Conservation (phyloP, 2,888 invertebrate genomes). For the Tetrapedia diversipes region DNA sequence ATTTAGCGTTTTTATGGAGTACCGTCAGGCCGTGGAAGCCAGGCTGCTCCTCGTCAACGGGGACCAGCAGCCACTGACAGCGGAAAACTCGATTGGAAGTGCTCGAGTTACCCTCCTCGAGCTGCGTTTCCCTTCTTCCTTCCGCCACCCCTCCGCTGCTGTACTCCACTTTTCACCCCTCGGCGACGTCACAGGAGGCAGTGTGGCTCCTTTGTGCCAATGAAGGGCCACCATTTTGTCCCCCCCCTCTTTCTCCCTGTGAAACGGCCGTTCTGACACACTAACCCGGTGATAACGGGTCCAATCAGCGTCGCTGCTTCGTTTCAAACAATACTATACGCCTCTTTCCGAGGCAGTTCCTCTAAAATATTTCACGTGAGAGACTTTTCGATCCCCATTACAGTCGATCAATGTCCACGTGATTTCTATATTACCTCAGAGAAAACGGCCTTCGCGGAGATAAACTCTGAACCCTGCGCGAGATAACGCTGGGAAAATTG, state of each 20-base stretch:
- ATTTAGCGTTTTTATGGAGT: constrained; percentile 45
- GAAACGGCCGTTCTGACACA: constrained; percentile 71
- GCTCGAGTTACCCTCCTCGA: constrained; percentile 38
- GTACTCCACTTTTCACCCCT: constrained; percentile 52
- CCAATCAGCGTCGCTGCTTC: constrained; percentile 29
- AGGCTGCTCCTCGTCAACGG: constrained; percentile 24
- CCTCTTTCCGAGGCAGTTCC: not conserved
- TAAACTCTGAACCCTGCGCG: not conserved
- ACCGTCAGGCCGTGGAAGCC: constrained; percentile 1
- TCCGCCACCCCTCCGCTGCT: constrained; percentile 5
- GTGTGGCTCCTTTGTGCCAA: constrained; percentile 45
- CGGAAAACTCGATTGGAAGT: constrained; percentile 65
- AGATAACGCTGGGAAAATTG: not conserved
- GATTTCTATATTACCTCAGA: not conserved
- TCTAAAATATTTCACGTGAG: not conserved
- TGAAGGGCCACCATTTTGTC: constrained; percentile 42
- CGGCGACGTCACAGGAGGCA: constrained; percentile 43
- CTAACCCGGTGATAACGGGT: constrained; percentile 74
- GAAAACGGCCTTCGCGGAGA: not conserved
- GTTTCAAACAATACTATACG: constrained; percentile 14
- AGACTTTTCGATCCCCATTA: not conserved
- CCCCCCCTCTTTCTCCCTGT: too few relatives aligned
- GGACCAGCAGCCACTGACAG: constrained; percentile 45
- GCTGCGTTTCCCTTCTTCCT: constrained; percentile 24
- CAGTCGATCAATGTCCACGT: not conserved